These are phyloP conservation scores for Hypercompe scribonia DNA, from an alignment of 2,888 invertebrate genomes.

Conservation along the genomic window DNA sequence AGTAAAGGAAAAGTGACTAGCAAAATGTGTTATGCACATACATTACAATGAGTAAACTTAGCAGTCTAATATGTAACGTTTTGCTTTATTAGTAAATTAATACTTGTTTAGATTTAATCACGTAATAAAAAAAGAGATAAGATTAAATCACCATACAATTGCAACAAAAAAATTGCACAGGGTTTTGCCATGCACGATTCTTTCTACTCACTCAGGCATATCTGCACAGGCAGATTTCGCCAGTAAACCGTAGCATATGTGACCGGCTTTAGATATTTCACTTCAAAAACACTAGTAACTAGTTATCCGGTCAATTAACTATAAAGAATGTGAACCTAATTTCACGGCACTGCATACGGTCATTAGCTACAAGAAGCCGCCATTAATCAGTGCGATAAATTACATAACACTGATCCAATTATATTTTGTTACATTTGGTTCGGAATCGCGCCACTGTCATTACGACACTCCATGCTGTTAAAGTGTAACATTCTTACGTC, in stretches of 20 bases:
- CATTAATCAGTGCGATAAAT: slow-evolving; percentile 45
- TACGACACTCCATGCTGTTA: slow-evolving; percentile 38
- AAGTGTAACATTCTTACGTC: slow-evolving; percentile 56
- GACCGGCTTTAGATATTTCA: background rate
- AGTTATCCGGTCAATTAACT: slow-evolving; percentile 29
- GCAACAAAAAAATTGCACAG: too few species aligned
- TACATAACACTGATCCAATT: slow-evolving; percentile 48
- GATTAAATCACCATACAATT: too few species aligned
- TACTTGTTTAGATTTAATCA: too few species aligned
- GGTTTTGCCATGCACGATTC: too few species aligned
- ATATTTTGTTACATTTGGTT: slow-evolving; percentile 36
- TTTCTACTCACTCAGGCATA: too few species aligned
- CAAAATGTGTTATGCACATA: too few species aligned
- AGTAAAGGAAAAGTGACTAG: too few species aligned
- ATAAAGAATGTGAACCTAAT: slow-evolving; percentile 22
- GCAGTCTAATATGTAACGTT: background rate
- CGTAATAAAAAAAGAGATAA: too few species aligned
- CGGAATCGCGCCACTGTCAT: slow-evolving; percentile 36
- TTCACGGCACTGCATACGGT: slow-evolving; percentile 27
- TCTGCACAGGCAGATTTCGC: too few species aligned
- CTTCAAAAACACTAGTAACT: slow-evolving; percentile 15
- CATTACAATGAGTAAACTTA: too few species aligned
- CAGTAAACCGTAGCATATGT: background rate
- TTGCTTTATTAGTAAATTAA: background rate
- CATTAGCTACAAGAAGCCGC: slow-evolving; percentile 28